Evolutionary conservation across 2,888 invertebrate species (phyloP).

Genomic region (Latrodectus hesperus): DNA sequence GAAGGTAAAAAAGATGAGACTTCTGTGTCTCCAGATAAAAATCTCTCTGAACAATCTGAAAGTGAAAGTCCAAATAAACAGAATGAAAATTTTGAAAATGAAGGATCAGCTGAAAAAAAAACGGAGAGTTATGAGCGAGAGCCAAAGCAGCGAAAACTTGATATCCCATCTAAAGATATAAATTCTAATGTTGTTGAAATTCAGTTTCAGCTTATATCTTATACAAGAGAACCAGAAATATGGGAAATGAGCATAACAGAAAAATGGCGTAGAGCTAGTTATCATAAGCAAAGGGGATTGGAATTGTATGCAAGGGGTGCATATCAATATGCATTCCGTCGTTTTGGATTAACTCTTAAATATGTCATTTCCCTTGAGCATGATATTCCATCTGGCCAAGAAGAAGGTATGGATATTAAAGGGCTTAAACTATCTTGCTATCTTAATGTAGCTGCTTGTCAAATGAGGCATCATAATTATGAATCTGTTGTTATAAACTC

Average conservation of each 20-base stretch:
- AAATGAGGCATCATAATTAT: slow-evolving; percentile 82
- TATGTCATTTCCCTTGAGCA: slow-evolving; percentile 70
- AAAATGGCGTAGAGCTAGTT: slow-evolving; percentile 69
- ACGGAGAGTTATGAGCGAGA: background rate
- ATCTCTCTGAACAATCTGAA: background rate
- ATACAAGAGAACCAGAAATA: slow-evolving; percentile 69
- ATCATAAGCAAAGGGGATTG: slow-evolving; percentile 69
- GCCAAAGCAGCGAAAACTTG: background rate
- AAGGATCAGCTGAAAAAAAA: background rate
- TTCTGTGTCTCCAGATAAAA: background rate
- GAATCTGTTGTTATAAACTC: slow-evolving; percentile 81
- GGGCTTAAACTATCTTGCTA: slow-evolving; percentile 77
- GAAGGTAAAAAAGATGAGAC: background rate
- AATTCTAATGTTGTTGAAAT: slow-evolving; percentile 29
- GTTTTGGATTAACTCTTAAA: slow-evolving; percentile 67
- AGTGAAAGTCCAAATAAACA: background rate
- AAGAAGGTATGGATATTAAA: slow-evolving; percentile 69
- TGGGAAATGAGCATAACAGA: slow-evolving; percentile 70
- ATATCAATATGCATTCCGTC: slow-evolving; percentile 67
- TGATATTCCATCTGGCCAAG: slow-evolving; percentile 66
- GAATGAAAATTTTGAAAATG: background rate
- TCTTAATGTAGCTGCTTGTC: slow-evolving; percentile 89
- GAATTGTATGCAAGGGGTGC: slow-evolving; percentile 60
- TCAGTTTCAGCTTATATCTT: slow-evolving; percentile 50
- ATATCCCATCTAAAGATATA: background rate